phyloP scores from a whole-genome alignment of 2,113 vertebrate genomes.

The Anarhynchus alexandrinus region DNA sequence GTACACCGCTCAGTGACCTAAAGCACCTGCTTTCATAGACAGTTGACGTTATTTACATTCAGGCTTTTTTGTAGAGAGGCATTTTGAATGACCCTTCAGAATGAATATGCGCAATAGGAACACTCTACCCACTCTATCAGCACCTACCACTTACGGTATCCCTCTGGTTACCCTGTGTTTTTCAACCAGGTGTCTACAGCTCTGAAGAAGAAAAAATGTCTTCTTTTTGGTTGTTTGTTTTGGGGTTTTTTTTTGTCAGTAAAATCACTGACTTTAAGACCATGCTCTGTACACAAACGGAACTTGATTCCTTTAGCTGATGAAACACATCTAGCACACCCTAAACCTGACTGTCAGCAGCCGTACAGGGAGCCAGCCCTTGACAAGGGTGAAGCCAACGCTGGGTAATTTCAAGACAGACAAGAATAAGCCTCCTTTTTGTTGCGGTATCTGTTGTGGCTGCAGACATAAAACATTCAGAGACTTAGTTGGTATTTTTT shows the following conservation, averaged over 20 bases:
- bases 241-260: neutral
- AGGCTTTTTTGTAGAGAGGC: constrained; percentile 2
- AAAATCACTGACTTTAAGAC: constrained; percentile 31
- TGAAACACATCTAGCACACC: neutral
- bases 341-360: constrained; percentile 21
- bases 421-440: neutral
- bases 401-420: constrained; percentile 34
- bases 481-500: constrained; percentile 9
- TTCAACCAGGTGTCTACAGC: neutral
- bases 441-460: constrained; percentile 5
- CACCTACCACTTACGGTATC: neutral
- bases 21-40: constrained; percentile 18
- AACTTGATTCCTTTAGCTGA: constrained; percentile 21
- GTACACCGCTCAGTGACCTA: constrained; percentile 35
- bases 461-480: constrained; percentile 43
- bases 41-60: constrained; percentile 53
- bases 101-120: neutral
- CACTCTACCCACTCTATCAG: neutral
- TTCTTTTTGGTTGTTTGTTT: neutral
- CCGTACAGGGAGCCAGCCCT: neutral
- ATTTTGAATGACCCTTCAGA: constrained; percentile 27
- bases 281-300: neutral
- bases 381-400: constrained; percentile 32
- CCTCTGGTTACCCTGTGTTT: neutral
- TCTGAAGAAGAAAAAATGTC: neutral